Evolutionary conservation across 2,888 invertebrate genomes (phyloP).

Genomic region (Blomia tropicalis): DNA sequence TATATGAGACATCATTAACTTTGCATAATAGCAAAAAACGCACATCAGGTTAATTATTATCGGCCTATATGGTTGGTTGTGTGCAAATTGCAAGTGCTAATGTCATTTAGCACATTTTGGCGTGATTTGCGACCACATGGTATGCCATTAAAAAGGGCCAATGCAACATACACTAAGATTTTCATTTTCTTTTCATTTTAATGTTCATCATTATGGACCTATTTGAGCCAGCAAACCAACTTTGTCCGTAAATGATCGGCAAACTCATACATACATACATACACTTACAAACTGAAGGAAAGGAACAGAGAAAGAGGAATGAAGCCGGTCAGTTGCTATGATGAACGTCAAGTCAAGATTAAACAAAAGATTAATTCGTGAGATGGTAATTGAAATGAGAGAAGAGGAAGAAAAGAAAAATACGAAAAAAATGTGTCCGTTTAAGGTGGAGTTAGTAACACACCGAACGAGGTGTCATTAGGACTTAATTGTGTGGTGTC

Average conservation of each 20-base stretch:
- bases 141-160: background rate
- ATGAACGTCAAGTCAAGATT: background rate
- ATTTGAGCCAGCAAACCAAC: too few species aligned
- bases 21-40: background rate
- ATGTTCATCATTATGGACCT: too few species aligned
- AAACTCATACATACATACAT: too few species aligned
- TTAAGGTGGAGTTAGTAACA: background rate
- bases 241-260: too few species aligned
- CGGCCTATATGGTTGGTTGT: too few species aligned
- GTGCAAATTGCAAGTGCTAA: slow-evolving; percentile 13
- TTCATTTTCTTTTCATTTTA: too few species aligned
- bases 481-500: background rate
- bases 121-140: slow-evolving; percentile 13
- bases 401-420: background rate
- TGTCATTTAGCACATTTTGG: slow-evolving; percentile 14
- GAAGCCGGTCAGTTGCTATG: background rate
- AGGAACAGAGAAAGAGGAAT: background rate
- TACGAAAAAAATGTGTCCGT: too few species aligned
- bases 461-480: background rate
- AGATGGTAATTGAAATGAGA: background rate
- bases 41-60: slow-evolving; percentile 9
- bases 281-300: too few species aligned
- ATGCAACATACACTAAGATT: too few species aligned
- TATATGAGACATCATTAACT: background rate
- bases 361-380: slow-evolving; percentile 20